Percentiles rank a stretch among this genome's conserved stretches.
phyloP scores from a whole-genome alignment of 64 coral and sea anemone genomes.

The Stichodactyla helianthus region DNA sequence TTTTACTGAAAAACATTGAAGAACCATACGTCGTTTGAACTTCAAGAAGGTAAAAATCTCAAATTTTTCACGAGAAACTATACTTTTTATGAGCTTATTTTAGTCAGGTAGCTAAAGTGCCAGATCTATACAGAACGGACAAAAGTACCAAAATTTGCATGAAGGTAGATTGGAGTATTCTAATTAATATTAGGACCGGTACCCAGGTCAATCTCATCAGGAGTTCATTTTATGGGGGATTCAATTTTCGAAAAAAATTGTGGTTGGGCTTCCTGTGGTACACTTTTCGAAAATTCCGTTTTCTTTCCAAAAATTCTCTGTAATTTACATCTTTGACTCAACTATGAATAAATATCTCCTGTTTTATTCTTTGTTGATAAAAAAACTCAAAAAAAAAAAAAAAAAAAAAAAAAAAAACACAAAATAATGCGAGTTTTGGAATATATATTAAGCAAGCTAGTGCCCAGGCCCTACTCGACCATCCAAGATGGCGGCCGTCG shows the following conservation, averaged over 20 bases:
- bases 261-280: neutral
- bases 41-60: no score
- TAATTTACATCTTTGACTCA: neutral
- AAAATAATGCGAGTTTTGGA: neutral
- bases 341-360: neutral
- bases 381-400: no score
- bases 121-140: no score
- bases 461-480: neutral
- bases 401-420: neutral
- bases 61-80: no score
- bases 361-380: neutral
- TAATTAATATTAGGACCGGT: conserved; percentile 16
- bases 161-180: neutral
- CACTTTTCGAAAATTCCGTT: neutral
- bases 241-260: neutral
- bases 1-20: no score
- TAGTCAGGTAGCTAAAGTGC: no score
- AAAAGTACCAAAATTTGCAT: conserved; percentile 6
- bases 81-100: no score
- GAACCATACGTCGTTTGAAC: no score
- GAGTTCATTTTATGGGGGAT: neutral
- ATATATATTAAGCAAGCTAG: neutral
- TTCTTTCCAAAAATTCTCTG: conserved; percentile 2
- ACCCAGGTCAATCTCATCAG: conserved; percentile 14
- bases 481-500: no score